Base-by-base conservation (phyloP, 2,797 vertebrate species). In the Semaprochilodus insignis region DNA sequence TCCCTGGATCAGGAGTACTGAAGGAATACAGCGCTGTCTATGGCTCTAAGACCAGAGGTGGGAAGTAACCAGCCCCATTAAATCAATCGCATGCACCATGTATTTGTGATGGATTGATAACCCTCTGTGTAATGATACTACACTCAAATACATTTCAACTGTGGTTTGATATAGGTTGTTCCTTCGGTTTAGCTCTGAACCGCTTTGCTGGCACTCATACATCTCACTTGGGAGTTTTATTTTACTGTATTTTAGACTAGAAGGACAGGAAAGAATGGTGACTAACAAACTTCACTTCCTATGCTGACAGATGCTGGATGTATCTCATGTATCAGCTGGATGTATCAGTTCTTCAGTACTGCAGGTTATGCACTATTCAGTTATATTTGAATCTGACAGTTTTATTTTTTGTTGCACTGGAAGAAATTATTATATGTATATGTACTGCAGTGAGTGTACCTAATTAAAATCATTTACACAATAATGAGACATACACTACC, bases 1-100 rank as follows among this genome's bases (percentile, higher is more conserved):
- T 74, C 82, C 67, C 77, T 17, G 78, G 83, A 85, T 81, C 71
- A 19, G n/a, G 82, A 80, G 66, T 63, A 14, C 6, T 51, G 19
- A 51, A 23, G 52, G 59, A 57, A 57, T 51, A 44, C 14, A 23
- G 67, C n/a, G n/a, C 44, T 71, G 67, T 69, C 66, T 69, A 44
- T 71, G 36, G 67, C 23, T 71, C 44, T 71, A 71, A 25, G 21
- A 25, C 2, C 65, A 67, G 34, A 36, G 31, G 65, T 2, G 34
- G 34, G 0, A 0, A 40, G 34, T 19, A 19, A 11, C 1, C 21
- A 8, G 31, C 11, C 19, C 17, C 16, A 34, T 10, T 66, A 3
- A 19, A 2, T 31, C 60, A 65, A 27, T 17, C 17, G 4, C 2
- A 65, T 65, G 13, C 34, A 16, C 62, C 34, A 27, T 65, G 27